Evolutionary conservation across 2,797 vertebrate species (phyloP), one percentile per base, ranked within the genome.

Genomic region (Dallia pectoralis): DNA sequence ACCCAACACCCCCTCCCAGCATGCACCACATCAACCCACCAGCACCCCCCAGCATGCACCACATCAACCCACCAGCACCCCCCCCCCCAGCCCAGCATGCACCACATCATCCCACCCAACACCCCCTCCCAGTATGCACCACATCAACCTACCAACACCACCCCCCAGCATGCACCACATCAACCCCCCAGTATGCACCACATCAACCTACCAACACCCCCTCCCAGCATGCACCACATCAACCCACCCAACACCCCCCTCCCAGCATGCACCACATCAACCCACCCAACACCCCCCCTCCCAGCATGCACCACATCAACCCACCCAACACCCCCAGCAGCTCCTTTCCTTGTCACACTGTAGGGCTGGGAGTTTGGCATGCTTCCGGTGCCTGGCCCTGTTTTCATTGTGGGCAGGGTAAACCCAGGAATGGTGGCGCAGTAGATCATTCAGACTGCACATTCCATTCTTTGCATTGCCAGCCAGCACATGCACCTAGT

Each of bases 381-480:
- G 73, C 73, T 70, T 64, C 69, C 66, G 79, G 59, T 47, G 75
- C 70, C 62, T 66, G 66, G 56, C 74, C 29, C 49, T 81, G 80
- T 81, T 84, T 85, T 81, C 80, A 72, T 79, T 78, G 79, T 81
- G 70, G 69, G 79, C 29, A 44, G 74, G 84, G 85, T 82, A 80
- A 84, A 86, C 77, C 72, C 73, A 75, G 81, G 83, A 79, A 73
- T 75, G 67, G 4, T 78, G 51, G 69, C 14, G 73, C 62, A 77
- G 78, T 79, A 79, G 77, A 83, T 85, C 81, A 81, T 77, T 75
- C 73, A 76, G 76, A 71, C 77, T 72, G 73, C 25, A 14, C 87
- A 91, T 74, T 75, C 77, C 83, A 83, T 80, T 82, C 78, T 78
- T 86, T 62, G 84, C 83, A 71, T 86, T 77, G 84, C 84, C 79